These are phyloP conservation scores for Rhizomys pruinosus DNA, from an alignment of 2,113 vertebrate species.

Conservation along the genomic window DNA sequence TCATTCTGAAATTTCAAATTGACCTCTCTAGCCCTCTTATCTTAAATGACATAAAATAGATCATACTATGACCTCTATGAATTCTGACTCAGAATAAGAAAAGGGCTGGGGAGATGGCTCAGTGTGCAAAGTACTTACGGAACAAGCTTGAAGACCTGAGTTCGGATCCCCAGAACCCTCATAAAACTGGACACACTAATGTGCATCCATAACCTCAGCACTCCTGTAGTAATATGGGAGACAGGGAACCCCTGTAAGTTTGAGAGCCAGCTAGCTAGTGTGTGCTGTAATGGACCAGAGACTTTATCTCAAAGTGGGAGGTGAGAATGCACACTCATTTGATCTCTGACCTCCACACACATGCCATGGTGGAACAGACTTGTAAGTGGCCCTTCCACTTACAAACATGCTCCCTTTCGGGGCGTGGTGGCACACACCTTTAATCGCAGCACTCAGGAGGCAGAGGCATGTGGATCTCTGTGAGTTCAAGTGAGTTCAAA, in stretches of 20 bases:
- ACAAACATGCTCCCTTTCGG: too few relatives aligned
- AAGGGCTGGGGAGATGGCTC: too few relatives aligned
- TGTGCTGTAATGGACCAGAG: not conserved
- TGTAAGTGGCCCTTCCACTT: too few relatives aligned
- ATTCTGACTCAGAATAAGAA: not conserved
- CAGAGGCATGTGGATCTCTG: too few relatives aligned
- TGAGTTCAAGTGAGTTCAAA: too few relatives aligned
- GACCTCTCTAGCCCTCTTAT: not conserved
- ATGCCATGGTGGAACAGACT: too few relatives aligned
- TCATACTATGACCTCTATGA: not conserved
- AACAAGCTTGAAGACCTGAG: not conserved
- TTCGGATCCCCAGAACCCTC: not conserved
- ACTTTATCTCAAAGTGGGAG: not conserved
- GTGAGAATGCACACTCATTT: not conserved
- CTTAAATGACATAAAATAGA: constrained; percentile 12
- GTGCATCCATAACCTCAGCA: not conserved
- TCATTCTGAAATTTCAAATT: constrained; percentile 62
- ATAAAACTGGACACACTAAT: not conserved
- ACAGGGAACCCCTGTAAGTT: not conserved
- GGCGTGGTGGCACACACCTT: too few relatives aligned
- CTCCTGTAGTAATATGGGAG: not conserved
- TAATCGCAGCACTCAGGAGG: too few relatives aligned
- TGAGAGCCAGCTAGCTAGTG: not conserved
- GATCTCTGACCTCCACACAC: not conserved
- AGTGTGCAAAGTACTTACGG: not conserved